A percentile compares a stretch with the other conserved stretches of the same genome.
Evolutionary conservation across 2,888 invertebrate genomes (phyloP).

Genomic region (Carpatolechia fugitivella): DNA sequence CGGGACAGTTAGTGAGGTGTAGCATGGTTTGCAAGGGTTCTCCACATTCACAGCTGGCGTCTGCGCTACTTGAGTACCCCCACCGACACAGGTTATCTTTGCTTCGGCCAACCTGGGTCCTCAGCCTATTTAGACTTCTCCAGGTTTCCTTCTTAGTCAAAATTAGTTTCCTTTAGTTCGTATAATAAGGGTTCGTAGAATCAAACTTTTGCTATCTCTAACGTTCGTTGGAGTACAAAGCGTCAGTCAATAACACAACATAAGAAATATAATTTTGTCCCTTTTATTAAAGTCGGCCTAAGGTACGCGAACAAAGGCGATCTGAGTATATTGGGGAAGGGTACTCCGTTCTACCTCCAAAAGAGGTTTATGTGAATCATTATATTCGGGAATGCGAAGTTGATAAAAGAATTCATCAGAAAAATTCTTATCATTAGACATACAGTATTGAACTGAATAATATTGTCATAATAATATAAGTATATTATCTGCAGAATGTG

Average conservation of each 20-base stretch:
- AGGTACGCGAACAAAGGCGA: constrained; percentile 3
- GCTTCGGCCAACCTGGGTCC: too few species aligned
- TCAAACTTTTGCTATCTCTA: neutral
- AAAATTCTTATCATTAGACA: too few species aligned
- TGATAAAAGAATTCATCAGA: neutral
- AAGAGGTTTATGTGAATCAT: neutral
- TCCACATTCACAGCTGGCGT: too few species aligned
- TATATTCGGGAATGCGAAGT: neutral
- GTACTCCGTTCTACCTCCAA: neutral
- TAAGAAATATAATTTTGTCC: constrained; percentile 11
- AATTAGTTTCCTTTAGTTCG: neutral
- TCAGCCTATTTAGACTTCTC: too few species aligned
- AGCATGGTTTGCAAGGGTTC: too few species aligned
- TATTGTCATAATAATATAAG: too few species aligned
- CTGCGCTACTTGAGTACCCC: too few species aligned
- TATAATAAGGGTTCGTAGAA: neutral
- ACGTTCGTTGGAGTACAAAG: neutral
- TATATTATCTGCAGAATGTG: too few species aligned
- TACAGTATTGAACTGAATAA: too few species aligned
- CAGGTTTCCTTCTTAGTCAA: too few species aligned
- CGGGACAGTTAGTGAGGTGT: too few species aligned
- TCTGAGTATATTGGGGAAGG: constrained; percentile 1
- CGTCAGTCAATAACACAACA: constrained; percentile 3
- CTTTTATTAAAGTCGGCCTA: constrained; percentile 1
- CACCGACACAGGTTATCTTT: too few species aligned